Base-by-base conservation (phyloP, 92 coral and sea anemone genomes). In the Metridium senile region DNA sequence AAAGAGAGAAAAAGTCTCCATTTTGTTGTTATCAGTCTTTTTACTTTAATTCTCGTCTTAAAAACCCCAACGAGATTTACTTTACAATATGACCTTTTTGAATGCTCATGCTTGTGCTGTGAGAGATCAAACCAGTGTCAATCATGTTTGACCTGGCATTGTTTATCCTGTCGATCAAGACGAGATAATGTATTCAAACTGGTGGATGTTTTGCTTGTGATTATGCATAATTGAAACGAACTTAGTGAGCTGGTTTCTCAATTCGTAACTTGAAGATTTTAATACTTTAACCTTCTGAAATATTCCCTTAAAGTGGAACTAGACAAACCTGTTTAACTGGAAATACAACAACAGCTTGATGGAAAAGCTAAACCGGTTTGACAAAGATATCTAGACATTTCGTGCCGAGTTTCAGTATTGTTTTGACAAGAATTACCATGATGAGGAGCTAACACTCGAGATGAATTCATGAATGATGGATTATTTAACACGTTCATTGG, bases 261-360 rank as follows among this genome's bases (percentile, higher is more conserved):
- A 59, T 16, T 26, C 31, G 32, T 4, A 54, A 54, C 3, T 54
- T 20, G n/a, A n/a, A 45, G 17, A 20, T 20, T 21, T 2, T 54
- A 20, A 16, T 9, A 54, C 23, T 21, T 20, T 13, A 39, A 39
- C 13, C 49, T 4, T 39, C 49, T 4, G 6, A n/a, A 13, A 39
- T 39, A 4, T 39, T 39, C 8, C 6, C 13, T 39, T 13, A 39
- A 39, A 39, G 49, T 39, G 49, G 49, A 39, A 39, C 65, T 26
- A 59, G 65, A 23, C 22, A 22, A 59, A 59, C 65, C 26, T 19
- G 65, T 59, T 59, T 59, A 16, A n/a, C n/a, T 53, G 59, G n/a
- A n/a, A n/a, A n/a, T n/a, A n/a, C n/a, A n/a, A n/a, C n/a, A n/a
- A 13, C 49, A 39, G 49, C 13, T 6, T 39, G 49, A 39, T 39